These are phyloP conservation scores for Reticulitermes lucifugus DNA, from an alignment of 2,888 invertebrate species.

Conservation along the genomic window DNA sequence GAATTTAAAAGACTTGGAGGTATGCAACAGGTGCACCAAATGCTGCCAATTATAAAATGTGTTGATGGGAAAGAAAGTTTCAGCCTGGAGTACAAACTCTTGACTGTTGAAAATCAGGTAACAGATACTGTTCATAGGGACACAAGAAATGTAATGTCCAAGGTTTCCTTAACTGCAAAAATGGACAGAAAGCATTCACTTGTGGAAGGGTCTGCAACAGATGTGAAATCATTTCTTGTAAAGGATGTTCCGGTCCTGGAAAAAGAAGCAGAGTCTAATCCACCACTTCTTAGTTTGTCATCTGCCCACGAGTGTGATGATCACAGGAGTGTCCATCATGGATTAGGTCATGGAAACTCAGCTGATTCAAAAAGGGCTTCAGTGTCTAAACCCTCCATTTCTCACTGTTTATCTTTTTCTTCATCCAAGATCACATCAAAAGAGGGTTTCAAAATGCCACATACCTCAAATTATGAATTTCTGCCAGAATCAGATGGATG, in stretches of 20 bases:
- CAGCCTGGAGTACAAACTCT: neutral
- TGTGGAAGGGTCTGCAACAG: neutral
- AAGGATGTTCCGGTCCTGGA: neutral
- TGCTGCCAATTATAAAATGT: slow-evolving; percentile 30
- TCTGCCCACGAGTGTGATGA: neutral
- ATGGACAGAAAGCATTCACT: neutral
- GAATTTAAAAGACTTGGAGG: neutral
- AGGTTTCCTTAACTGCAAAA: neutral
- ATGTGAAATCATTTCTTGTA: neutral
- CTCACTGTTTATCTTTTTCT: neutral
- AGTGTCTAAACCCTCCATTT: slow-evolving; percentile 7
- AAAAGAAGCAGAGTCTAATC: neutral
- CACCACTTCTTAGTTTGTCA: slow-evolving; percentile 10
- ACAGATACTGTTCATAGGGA: slow-evolving; percentile 31
- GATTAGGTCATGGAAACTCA: neutral
- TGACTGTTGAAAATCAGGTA: slow-evolving; percentile 1
- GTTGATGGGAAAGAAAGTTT: neutral
- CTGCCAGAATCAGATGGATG: neutral
- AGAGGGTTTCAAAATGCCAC: slow-evolving; percentile 11
- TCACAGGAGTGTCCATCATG: neutral
- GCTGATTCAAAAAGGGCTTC: neutral
- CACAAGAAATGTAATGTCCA: slow-evolving; percentile 17
- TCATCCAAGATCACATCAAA: slow-evolving; percentile 15
- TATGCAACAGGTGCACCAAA: neutral
- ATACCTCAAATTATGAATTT: slow-evolving; percentile 28